A percentile compares a stretch with the other conserved stretches of the same genome.
Conservation (phyloP, 2,797 vertebrate species). For the Pempheris klunzingeri region DNA sequence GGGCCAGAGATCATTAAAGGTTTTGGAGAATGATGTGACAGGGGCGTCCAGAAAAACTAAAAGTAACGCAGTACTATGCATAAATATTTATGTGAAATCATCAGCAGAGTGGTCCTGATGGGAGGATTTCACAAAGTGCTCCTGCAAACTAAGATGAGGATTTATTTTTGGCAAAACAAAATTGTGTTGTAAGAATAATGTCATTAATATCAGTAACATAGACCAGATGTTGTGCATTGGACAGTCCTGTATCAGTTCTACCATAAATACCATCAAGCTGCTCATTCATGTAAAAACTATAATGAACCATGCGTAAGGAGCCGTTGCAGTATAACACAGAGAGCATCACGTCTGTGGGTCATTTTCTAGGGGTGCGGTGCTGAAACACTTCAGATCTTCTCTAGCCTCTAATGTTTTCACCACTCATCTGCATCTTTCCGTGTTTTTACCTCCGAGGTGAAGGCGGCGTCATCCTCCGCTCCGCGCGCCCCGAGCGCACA, state of each 20-base stretch:
- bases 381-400: background rate
- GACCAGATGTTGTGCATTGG: background rate
- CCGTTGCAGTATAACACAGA: no score
- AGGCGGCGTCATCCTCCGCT: slow-evolving; percentile 69
- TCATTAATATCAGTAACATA: background rate
- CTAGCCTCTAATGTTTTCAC: no score
- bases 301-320: no score
- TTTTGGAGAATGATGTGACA: background rate
- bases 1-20: background rate
- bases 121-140: background rate
- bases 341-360: no score
- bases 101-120: no score
- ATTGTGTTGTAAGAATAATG: background rate
- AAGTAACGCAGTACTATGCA: no score
- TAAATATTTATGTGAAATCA: no score
- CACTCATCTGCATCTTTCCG: no score
- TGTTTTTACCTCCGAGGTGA: slow-evolving; percentile 83
- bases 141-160: no score
- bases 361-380: background rate
- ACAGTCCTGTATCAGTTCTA: background rate
- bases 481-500: slow-evolving; percentile 72
- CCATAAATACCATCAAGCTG: background rate
- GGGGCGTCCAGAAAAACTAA: background rate
- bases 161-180: background rate
- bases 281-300: no score